These are phyloP conservation scores for Prionace glauca DNA, from an alignment of 2,797 vertebrate species.

Conservation along the genomic window DNA sequence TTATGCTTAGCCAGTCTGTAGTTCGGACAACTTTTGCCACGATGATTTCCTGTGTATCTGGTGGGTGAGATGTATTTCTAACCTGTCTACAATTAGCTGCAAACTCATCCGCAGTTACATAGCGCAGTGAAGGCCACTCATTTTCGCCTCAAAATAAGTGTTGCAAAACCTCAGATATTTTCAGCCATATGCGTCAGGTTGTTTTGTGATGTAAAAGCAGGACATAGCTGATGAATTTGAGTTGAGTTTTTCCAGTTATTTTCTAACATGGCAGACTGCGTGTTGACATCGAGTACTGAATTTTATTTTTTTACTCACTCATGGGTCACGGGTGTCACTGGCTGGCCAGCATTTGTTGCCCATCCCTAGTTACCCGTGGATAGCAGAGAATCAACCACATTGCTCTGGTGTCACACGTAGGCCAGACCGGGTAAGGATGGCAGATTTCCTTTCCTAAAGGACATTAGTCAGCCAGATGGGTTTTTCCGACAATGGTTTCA, in stretches of 20 bases:
- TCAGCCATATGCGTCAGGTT: not conserved
- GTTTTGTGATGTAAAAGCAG: not conserved
- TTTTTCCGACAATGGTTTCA: too few species aligned
- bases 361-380: too few species aligned
- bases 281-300: too few species aligned
- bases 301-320: too few species aligned
- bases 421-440: too few species aligned
- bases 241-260: not conserved
- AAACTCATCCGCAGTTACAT: not conserved
- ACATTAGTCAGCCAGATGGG: too few species aligned
- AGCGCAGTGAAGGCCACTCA: not conserved
- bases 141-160: not conserved
- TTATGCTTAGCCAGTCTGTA: not conserved
- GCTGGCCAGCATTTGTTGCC: too few species aligned
- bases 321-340: too few species aligned
- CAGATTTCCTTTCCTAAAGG: too few species aligned
- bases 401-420: too few species aligned
- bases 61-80: too few species aligned
- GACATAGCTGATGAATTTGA: not conserved
- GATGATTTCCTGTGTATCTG: not conserved
- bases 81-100: not conserved
- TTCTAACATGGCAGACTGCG: not conserved
- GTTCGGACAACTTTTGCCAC: not conserved
- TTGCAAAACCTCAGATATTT: slow-evolving; percentile 5
- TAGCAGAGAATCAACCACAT: too few species aligned